Conservation (phyloP, 2,113 vertebrate genomes). For the Sylvilagus bachmani region DNA sequence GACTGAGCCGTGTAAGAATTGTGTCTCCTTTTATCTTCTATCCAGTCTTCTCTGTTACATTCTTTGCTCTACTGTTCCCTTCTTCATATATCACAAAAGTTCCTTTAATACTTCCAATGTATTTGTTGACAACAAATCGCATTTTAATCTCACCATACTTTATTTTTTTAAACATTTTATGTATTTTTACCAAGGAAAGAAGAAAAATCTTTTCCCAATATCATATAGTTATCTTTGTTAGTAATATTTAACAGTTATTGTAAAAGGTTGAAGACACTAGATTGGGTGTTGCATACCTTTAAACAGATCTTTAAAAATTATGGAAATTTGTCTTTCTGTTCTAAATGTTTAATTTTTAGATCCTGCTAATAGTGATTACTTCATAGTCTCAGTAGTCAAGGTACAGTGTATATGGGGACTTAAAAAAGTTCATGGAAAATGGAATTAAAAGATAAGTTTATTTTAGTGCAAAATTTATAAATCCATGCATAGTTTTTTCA, state of each 20-base stretch:
- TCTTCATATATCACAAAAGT: neutral
- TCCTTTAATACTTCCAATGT: neutral
- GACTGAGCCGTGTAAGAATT: neutral
- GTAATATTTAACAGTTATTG: neutral
- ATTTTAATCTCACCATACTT: neutral
- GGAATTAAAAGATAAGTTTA: too few species aligned
- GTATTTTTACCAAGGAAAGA: neutral
- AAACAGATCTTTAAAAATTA: neutral
- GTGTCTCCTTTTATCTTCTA: neutral
- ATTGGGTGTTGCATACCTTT: neutral
- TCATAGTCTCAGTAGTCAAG: too few species aligned
- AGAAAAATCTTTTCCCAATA: neutral
- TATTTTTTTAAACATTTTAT: neutral
- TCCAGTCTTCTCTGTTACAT: neutral
- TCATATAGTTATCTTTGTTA: neutral
- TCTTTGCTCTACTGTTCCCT: neutral
- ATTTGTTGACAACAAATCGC: neutral
- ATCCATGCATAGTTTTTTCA: too few species aligned
- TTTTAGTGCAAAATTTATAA: too few species aligned
- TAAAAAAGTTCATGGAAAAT: too few species aligned
- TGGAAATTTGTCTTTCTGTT: neutral
- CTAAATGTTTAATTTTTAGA: conserved; percentile 23
- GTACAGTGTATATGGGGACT: too few species aligned
- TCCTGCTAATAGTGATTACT: neutral
- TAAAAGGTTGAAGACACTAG: neutral